Percentiles rank a stretch among this genome's conserved stretches.
Conservation (phyloP, 2,113 vertebrate species). For the Telmatochromis bifrenatus region DNA sequence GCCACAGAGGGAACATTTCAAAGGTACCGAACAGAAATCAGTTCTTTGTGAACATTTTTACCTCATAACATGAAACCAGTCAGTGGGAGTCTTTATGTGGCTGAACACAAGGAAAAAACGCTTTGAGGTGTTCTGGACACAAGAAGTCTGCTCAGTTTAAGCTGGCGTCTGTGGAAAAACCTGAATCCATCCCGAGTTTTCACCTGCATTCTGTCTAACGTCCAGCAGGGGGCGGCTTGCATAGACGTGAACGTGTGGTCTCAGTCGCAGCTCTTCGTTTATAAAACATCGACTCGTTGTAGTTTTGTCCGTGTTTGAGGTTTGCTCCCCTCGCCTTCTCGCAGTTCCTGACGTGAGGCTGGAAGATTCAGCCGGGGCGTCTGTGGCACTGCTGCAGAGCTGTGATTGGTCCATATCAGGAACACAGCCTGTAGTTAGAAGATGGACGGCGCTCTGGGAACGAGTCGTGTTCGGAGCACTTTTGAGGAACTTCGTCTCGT, state of each 20-base stretch:
- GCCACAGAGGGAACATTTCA: neutral
- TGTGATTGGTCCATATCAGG: neutral
- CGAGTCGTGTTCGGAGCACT: neutral
- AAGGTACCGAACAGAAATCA: neutral
- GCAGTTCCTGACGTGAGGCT: neutral
- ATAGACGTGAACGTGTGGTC: neutral
- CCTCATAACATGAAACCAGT: neutral
- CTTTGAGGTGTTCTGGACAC: neutral
- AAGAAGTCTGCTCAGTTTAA: neutral
- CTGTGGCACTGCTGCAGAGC: neutral
- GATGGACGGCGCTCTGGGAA: neutral
- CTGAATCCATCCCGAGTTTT: neutral
- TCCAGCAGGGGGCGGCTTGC: neutral
- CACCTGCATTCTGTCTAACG: neutral
- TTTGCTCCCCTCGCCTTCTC: neutral
- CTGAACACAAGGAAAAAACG: neutral
- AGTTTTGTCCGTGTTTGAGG: neutral
- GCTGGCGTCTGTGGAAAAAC: neutral
- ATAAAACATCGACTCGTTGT: accelerated
- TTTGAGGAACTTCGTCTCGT: neutral
- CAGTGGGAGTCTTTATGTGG: accelerated
- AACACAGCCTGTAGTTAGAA: neutral
- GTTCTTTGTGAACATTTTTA: neutral
- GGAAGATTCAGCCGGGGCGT: neutral
- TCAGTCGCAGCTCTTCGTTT: accelerated